phyloP scores from a whole-genome alignment of 2,888 invertebrate genomes.

The Griposia aprilina region DNA sequence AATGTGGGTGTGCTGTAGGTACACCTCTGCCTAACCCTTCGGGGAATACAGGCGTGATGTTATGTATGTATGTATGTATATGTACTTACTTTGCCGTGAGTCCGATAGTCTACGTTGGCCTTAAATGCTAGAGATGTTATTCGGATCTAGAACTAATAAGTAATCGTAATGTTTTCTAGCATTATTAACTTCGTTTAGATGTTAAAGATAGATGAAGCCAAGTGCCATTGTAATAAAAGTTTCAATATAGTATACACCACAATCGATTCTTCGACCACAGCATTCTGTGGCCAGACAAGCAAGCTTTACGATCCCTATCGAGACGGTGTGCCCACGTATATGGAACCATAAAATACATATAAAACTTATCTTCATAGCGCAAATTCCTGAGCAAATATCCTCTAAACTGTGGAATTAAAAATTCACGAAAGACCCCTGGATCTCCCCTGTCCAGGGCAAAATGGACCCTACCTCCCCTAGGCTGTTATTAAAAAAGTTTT shows the following conservation, averaged over 20 bases:
- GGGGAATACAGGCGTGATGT: no score
- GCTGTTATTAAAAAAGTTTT: slow-evolving; percentile 61
- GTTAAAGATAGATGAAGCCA: no score
- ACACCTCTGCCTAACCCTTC: no score
- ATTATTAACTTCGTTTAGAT: no score
- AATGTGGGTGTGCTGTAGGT: no score
- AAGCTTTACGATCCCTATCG: slow-evolving; percentile 50
- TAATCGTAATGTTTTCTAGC: no score
- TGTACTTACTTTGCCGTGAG: no score
- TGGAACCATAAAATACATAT: slow-evolving; percentile 60
- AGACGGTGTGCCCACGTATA: slow-evolving; percentile 39
- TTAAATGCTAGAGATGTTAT: no score
- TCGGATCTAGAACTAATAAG: no score
- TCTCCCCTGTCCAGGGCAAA: slow-evolving; percentile 42
- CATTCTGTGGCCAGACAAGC: slow-evolving; percentile 31
- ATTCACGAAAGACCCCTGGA: slow-evolving; percentile 68
- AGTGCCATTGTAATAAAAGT: slow-evolving; percentile 17
- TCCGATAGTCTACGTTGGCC: no score
- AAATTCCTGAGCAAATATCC: slow-evolving; percentile 80
- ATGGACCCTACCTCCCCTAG: neutral
- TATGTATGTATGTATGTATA: no score
- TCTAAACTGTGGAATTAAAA: slow-evolving; percentile 81
- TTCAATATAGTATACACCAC: neutral
- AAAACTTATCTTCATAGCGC: slow-evolving; percentile 70
- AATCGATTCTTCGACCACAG: slow-evolving; percentile 39